Evolutionary conservation across 2,113 vertebrate genomes (phyloP), one percentile per base, ranked within the genome.

Genomic region (Seriola rivoliana): DNA sequence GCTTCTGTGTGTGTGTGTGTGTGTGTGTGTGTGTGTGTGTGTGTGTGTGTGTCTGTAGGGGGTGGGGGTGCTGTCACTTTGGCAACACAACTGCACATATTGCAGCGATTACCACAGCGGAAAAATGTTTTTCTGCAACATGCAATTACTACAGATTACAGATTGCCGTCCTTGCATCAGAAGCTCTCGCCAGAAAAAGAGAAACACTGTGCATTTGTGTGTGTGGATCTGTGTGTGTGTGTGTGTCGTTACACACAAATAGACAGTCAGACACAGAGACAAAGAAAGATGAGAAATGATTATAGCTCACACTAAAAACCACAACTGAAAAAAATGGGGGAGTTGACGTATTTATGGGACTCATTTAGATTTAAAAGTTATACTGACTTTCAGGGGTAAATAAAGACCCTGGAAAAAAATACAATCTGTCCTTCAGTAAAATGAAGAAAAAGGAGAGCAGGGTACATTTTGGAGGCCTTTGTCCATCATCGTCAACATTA

Each of bases 111-210:
- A 96, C 93, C 92, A 90, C 94, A 95, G 94, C 91, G 94, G 94
- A 95, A 95, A 95, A 95, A 95, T 96, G 94, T 96, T 95, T 96
- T 96, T 96, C 95, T 95, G 95, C 93, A 96, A 95, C 95, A 94
- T 95, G 94, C 94, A 96, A 96, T 96, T 96, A 96, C 94, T 94
- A 95, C 94, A 95, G 95, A 96, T 95, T 96, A 95, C 93, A 96
- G 95, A 95, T 95, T 94, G 95, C 91, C 84, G 84, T 93, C 93
- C 90, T 94, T 93, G 93, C 94, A 95, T 95, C 93, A 93, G 94
- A 95, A 93, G 90, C 89, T 80, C 88, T 94, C 84, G 84, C 93
- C 89, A 91, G 88, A 93, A 89, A 90, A 93, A 86, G 89, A 94
- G 90, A 94, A 93, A 93, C 84, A 89, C 86, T 84, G 82, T 32